Conservation (phyloP, 1,140 invertebrate genomes). For the Microvelia longipes region DNA sequence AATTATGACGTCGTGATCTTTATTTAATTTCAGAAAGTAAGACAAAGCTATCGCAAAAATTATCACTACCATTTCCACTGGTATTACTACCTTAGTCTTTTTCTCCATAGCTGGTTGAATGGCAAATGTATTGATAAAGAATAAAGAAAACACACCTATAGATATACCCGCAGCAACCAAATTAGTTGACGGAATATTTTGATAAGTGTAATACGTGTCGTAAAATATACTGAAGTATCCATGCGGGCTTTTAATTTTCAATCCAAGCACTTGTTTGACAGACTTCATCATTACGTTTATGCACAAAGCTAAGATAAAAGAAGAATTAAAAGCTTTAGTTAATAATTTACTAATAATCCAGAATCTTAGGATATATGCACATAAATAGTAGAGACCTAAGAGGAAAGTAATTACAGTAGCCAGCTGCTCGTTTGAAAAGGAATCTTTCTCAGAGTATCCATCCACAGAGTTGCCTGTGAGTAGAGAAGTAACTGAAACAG, state of each 20-base stretch:
- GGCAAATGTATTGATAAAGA: not conserved
- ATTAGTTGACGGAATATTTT: not conserved
- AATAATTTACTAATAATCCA: not conserved
- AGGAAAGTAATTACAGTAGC: not conserved
- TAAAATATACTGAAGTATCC: not conserved
- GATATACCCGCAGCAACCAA: not conserved
- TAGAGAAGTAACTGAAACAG: not conserved
- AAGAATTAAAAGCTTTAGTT: not conserved
- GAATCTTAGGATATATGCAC: not conserved
- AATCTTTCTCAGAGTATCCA: not conserved
- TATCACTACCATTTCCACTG: not conserved
- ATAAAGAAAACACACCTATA: not conserved
- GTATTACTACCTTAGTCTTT: not conserved
- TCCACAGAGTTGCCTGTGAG: not conserved
- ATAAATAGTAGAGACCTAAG: not conserved
- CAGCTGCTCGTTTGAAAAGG: not conserved
- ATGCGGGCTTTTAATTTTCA: not conserved
- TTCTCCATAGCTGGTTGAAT: not conserved
- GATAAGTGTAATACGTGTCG: not conserved
- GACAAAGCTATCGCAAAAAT: not conserved
- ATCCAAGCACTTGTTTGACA: not conserved
- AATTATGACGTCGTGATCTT: not conserved
- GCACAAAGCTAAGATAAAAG: not conserved
- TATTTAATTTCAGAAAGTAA: not conserved
- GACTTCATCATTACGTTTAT: not conserved